A percentile compares a stretch with the other conserved stretches of the same genome.
These are phyloP conservation scores for Boleophthalmus pectinirostris DNA, from an alignment of 2,113 vertebrate species.

Conservation along the genomic window DNA sequence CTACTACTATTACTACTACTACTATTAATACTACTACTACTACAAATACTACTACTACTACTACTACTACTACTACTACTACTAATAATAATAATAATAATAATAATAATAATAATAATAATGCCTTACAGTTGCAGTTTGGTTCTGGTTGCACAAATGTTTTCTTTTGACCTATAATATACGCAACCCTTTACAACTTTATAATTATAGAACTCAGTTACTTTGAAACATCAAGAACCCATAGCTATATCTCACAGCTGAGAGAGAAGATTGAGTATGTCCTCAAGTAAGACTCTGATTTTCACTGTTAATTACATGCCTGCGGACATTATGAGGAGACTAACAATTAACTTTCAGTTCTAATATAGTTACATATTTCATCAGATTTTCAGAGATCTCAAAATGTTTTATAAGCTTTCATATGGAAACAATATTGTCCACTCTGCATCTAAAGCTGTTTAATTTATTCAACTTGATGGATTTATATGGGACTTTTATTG, in stretches of 20 bases:
- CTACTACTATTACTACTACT: no score
- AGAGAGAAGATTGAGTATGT: conserved; percentile 49
- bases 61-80: no score
- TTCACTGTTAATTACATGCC: conserved; percentile 40
- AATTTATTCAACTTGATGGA: no score
- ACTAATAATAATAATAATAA: no score
- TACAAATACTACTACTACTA: no score
- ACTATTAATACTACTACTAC: no score
- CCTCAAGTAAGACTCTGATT: conserved; percentile 50
- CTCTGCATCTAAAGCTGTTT: background rate
- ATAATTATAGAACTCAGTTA: conserved; percentile 20
- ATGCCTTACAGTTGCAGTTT: background rate
- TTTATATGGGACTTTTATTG: no score
- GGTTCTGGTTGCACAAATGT: background rate
- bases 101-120: no score
- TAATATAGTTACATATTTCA: conserved; percentile 18
- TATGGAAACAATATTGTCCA: conserved; percentile 19
- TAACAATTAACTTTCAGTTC: conserved; percentile 43
- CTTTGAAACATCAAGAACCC: conserved; percentile 38
- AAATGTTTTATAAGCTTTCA: no score
- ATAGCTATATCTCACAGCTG: conserved; percentile 38
- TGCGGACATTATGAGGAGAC: conserved; percentile 35
- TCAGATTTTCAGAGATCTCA: conserved; percentile 16
- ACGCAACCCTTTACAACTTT: background rate
- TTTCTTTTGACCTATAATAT: background rate